Evolutionary conservation across 2,797 vertebrate species (phyloP).

Genomic region (Acanthiza pusilla): DNA sequence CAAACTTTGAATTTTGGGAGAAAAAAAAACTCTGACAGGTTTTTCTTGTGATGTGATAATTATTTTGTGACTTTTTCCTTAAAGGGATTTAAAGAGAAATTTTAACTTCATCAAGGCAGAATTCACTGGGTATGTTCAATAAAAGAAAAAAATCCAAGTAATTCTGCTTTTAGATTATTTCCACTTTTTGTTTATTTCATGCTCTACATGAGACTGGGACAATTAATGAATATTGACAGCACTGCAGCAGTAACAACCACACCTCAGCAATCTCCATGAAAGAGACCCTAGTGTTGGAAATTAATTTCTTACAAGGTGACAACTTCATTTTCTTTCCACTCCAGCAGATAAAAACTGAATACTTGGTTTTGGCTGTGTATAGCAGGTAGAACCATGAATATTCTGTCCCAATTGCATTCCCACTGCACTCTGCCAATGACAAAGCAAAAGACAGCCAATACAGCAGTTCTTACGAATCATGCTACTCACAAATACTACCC

Average conservation of each 20-base stretch:
- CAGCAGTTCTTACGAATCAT: not conserved
- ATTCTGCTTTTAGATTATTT: not conserved
- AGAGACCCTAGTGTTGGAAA: not conserved
- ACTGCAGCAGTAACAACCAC: not conserved
- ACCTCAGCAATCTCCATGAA: not conserved
- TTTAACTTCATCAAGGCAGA: not conserved
- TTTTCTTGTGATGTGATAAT: not conserved
- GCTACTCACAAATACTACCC: not conserved
- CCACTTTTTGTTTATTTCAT: not conserved
- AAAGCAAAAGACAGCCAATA: not conserved
- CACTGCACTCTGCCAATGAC: not conserved
- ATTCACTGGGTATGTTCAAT: not conserved
- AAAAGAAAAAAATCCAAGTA: not conserved
- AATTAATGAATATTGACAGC: slow-evolving; percentile 4
- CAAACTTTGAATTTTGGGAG: not conserved
- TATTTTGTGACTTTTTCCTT: not conserved
- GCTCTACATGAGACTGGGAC: not conserved
- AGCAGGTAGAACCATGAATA: not conserved
- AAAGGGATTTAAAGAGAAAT: not conserved
- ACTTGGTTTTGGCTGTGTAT: not conserved
- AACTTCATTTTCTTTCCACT: not conserved
- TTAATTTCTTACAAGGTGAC: not conserved
- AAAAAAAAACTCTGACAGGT: not conserved
- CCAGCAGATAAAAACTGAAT: not conserved
- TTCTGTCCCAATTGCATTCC: not conserved